Base-by-base conservation (phyloP, 2,888 invertebrate species). In the Prosopocoilus inquinatus region DNA sequence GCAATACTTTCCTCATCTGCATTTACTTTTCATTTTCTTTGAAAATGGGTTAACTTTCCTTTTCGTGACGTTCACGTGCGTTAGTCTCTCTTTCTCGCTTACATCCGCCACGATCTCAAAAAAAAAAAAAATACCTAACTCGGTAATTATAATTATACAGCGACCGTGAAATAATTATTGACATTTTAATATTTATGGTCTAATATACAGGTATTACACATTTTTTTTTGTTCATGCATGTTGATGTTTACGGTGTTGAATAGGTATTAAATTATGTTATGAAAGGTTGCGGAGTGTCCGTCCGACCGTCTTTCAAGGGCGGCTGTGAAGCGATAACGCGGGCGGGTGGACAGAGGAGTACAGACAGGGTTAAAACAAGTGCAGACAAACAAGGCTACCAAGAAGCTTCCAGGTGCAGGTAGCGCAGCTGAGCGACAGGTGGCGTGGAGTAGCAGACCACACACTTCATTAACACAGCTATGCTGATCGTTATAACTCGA, bases 351-450 rank as follows among this genome's bases (percentile, higher is more conserved):
- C 43, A 28, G 43, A 51, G 50, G n/a, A n/a, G n/a, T n/a, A n/a
- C n/a, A 12, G 13, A 16, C 32, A 28, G 43, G 55, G 50, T 47
- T 49, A 35, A 39, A 48, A 53, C 52, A 61, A 59, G 57, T 59
- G 59, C 48, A 49, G 57, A 55, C 59, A 52, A 51, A 50, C 50
- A 55, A 48, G 53, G 46, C 47, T 48, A 55, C 52, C 53, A 51
- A 44, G 53, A 59, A 57, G 57, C 58, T 59, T 59, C 54, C 62
- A 62, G 62, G 60, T 62, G 62, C 59, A 59, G 57, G 55, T 61
- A 60, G 52, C 54, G 65, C 68, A 68, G 67, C 67, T 68, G 68
- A 68, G 59, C 64, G 68, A 68, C 68, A 68, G 68, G 68, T 68
- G 68, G 67, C 61, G 61, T 62, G 59, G 64, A 59, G 61, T 61